Evolutionary conservation across 2,888 invertebrate genomes (phyloP).

Genomic region (Mesorhabditis belari): DNA sequence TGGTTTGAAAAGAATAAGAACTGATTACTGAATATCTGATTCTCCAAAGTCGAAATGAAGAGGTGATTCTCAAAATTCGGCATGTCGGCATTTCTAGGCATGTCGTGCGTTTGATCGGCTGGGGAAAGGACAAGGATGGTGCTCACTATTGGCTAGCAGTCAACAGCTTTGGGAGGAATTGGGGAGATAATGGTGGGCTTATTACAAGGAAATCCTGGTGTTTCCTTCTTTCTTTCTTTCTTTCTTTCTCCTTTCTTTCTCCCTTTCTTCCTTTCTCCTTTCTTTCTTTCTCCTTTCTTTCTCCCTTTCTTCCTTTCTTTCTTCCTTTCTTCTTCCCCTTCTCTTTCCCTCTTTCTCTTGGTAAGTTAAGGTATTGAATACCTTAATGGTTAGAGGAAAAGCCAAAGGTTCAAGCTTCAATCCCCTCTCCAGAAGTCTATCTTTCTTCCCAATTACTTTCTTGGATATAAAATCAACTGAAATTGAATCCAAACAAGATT

Average conservation of each 20-base stretch:
- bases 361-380: too few relatives aligned
- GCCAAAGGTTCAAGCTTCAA: too few relatives aligned
- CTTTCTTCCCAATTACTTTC: too few relatives aligned
- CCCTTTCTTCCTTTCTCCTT: neutral
- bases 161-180: conserved; percentile 47
- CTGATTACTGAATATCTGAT: neutral
- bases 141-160: conserved; percentile 46
- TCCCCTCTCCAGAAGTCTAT: too few relatives aligned
- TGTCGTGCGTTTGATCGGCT: conserved; percentile 49
- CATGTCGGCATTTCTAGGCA: conserved; percentile 16
- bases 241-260: too few relatives aligned
- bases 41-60: neutral
- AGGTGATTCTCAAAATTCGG: neutral
- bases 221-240: too few relatives aligned
- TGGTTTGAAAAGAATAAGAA: neutral
- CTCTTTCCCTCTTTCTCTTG: too few relatives aligned
- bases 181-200: conserved; percentile 48
- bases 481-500: too few relatives aligned
- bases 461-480: too few relatives aligned
- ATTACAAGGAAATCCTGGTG: too few relatives aligned
- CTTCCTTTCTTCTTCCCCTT: too few relatives aligned
- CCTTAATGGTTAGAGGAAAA: too few relatives aligned
- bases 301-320: neutral
- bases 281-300: neutral
- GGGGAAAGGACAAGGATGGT: conserved; percentile 45